Conservation (phyloP, 2,113 vertebrate genomes). For the Ammospiza caudacuta region DNA sequence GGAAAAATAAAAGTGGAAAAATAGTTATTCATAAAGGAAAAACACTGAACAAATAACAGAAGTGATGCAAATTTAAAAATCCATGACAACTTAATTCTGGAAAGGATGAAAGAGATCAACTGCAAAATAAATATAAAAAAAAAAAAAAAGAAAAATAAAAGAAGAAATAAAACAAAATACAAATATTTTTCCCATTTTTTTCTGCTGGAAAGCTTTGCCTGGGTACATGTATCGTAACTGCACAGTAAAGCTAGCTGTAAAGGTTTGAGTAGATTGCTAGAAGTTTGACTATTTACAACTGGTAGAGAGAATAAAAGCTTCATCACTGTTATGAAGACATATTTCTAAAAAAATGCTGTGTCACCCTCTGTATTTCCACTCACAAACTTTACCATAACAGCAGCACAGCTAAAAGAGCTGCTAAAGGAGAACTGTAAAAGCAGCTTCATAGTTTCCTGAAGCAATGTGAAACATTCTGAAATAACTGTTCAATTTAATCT, state of each 20-base stretch:
- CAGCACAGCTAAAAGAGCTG: neutral
- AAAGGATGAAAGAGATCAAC: neutral
- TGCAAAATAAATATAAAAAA: neutral
- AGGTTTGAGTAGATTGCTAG: neutral
- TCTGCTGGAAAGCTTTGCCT: neutral
- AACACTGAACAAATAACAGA: neutral
- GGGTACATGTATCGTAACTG: fast-evolving
- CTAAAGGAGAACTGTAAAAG: neutral
- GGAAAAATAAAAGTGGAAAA: neutral
- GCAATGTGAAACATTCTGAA: neutral
- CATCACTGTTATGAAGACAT: neutral
- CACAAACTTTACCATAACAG: neutral
- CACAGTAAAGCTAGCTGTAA: neutral
- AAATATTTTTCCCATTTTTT: neutral
- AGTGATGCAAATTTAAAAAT: neutral
- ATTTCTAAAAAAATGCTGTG: neutral
- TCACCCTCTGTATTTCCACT: neutral
- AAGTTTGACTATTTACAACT: neutral
- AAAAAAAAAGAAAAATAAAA: neutral
- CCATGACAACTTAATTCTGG: neutral
- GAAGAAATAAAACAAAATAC: neutral
- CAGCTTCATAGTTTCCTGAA: neutral
- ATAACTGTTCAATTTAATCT: neutral
- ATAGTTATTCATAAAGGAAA: neutral
- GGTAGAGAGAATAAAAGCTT: neutral